Conservation (phyloP, 1,140 invertebrate genomes). For the Steinernema khuongi region DNA sequence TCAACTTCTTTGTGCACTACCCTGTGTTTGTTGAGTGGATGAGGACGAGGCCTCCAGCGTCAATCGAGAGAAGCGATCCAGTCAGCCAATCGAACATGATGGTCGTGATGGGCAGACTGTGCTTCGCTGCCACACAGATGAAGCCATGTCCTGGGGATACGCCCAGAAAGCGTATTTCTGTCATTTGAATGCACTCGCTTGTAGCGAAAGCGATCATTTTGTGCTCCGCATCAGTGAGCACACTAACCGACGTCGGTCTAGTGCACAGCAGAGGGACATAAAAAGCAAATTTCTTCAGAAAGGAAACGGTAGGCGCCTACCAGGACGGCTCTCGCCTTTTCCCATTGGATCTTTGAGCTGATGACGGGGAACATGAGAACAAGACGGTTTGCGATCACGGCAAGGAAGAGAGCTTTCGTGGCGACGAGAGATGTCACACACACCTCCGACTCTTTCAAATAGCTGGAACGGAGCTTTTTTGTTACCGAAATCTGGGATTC, state of each 20-base stretch:
- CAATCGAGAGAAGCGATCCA: neutral
- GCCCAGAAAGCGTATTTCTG: neutral
- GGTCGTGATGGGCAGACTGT: neutral
- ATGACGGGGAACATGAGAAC: neutral
- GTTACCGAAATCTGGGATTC: neutral
- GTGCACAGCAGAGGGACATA: neutral
- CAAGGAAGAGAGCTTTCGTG: neutral
- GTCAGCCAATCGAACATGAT: neutral
- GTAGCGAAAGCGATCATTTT: neutral
- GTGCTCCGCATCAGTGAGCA: neutral
- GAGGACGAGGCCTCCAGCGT: neutral
- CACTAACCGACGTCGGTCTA: neutral
- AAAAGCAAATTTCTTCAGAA: neutral
- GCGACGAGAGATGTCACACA: neutral
- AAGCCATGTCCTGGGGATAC: neutral
- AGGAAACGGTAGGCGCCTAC: neutral
- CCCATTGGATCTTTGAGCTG: neutral
- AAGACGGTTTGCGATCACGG: neutral
- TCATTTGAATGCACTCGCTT: neutral
- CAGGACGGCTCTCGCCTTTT: neutral
- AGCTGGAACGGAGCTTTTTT: neutral
- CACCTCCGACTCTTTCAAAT: neutral
- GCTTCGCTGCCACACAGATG: neutral
- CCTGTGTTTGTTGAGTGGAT: neutral
- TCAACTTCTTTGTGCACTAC: neutral